Base-by-base conservation (phyloP, 1,140 invertebrate species). In the Stratiolaelaps scimitus region DNA sequence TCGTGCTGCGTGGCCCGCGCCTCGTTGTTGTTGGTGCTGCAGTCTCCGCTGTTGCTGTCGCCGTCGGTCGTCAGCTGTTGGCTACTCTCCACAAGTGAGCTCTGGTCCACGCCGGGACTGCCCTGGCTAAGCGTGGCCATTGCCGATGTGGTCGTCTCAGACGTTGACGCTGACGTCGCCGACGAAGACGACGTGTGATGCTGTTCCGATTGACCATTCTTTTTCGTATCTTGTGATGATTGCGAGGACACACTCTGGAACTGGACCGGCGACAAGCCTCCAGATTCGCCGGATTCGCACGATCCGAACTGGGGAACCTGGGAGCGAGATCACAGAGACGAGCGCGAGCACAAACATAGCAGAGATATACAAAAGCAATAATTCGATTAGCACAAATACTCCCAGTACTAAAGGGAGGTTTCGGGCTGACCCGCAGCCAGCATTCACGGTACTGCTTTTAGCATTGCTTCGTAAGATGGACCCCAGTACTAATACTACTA, bases 181-280 rank as follows among this genome's bases (percentile, higher is more conserved):
- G 26, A 6, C 7, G 15, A 15, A 48, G 47, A 48, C 15, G 47
- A 48, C 26, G 47, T 48, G 7, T 7, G 19, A 20, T 20, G 47
- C 19, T 48, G 19, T 48, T 48, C 5, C 19, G 26, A 19, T 26
- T 60, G 26, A 26, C 26, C 23, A 15, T 26, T 10, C 20, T 60
- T 60, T 26, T 34, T 60, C 15, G 13, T 26, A 4, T 60, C 53
- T 26, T 60, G 53, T 26, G 53, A 60, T 23, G 53, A 60, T 10
- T 60, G 53, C 26, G 53, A 60, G 15, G 53, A 60, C 15, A 60
- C 34, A 34, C 23, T 60, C 53, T 60, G 53, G 23, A 60, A 60
- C 34, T 60, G 53, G 17, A 60, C 53, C 15, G 53, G 53, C 26
- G 26, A 29, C 17, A 15, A 26, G 53, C 53, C 53, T 60, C 26